These are phyloP conservation scores for Bacillus rossius DNA, from an alignment of 1,140 invertebrate genomes.

Conservation along the genomic window DNA sequence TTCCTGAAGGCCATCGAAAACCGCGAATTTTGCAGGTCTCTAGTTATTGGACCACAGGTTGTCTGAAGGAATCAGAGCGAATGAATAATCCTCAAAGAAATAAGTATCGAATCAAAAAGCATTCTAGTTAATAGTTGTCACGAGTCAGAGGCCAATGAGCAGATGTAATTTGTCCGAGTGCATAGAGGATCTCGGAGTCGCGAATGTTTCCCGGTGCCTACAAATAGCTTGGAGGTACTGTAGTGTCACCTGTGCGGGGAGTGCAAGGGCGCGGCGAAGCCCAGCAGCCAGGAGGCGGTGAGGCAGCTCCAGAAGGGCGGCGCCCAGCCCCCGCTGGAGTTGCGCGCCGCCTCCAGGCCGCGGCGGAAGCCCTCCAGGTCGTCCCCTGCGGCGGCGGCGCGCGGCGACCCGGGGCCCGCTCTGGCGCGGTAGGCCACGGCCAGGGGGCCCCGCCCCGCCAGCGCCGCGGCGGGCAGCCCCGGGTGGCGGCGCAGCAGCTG, in stretches of 20 bases:
- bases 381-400: background rate
- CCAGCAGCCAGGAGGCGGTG: background rate
- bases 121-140: too few species aligned
- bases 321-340: conserved; percentile 1
- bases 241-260: background rate
- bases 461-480: background rate
- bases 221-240: too few species aligned
- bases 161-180: too few species aligned
- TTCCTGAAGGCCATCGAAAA: too few species aligned
- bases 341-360: background rate
- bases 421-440: background rate
- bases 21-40: too few species aligned
- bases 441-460: background rate
- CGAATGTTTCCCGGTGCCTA: too few species aligned
- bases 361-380: background rate
- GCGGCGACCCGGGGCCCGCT: background rate
- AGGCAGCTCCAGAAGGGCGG: conserved; percentile 10
- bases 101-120: too few species aligned
- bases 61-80: too few species aligned
- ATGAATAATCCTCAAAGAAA: too few species aligned
- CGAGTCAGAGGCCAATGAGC: too few species aligned
- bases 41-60: too few species aligned
- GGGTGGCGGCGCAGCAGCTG: background rate
- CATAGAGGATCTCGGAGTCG: too few species aligned
- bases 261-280: background rate